Evolutionary conservation across 1,140 invertebrate species (phyloP).

Genomic region (Caenorhabditis briggsae): DNA sequence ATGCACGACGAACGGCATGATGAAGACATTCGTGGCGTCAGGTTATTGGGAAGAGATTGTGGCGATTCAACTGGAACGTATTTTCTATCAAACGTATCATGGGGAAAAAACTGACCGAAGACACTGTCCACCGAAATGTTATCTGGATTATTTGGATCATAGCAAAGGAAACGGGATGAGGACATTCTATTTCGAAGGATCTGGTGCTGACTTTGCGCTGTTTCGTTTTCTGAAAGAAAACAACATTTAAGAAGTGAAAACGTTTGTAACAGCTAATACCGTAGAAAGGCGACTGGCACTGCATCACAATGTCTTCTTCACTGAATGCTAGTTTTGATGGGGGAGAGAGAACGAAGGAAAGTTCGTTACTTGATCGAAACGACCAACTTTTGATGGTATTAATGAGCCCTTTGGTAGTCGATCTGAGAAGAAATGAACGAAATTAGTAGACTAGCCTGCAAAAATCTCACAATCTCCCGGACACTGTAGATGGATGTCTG

Average conservation of each 20-base stretch:
- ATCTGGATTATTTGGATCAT: constrained; percentile 8
- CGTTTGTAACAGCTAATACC: background rate
- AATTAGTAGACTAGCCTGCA: background rate
- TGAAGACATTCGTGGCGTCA: background rate
- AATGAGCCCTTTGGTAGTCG: constrained; percentile 2
- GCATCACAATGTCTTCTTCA: constrained; percentile 49
- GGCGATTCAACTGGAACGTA: constrained; percentile 15
- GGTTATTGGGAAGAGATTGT: constrained; percentile 13
- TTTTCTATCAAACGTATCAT: background rate
- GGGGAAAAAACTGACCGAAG: background rate
- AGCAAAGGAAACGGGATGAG: constrained; percentile 18
- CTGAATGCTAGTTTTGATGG: constrained; percentile 17
- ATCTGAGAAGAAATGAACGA: background rate
- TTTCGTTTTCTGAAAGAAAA: constrained; percentile 30
- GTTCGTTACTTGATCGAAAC: constrained; percentile 7
- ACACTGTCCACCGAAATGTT: constrained; percentile 23
- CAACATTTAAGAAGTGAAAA: too few species aligned
- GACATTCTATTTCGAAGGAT: background rate
- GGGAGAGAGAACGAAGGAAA: background rate
- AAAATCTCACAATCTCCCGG: constrained; percentile 20
- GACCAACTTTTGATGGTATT: constrained; percentile 53
- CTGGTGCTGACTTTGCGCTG: background rate
- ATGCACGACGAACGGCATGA: background rate
- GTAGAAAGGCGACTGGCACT: constrained; percentile 40
- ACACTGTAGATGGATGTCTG: constrained; percentile 19